Evolutionary conservation across 1,140 invertebrate species (phyloP).

Genomic region (Tetragnatha versicolor): DNA sequence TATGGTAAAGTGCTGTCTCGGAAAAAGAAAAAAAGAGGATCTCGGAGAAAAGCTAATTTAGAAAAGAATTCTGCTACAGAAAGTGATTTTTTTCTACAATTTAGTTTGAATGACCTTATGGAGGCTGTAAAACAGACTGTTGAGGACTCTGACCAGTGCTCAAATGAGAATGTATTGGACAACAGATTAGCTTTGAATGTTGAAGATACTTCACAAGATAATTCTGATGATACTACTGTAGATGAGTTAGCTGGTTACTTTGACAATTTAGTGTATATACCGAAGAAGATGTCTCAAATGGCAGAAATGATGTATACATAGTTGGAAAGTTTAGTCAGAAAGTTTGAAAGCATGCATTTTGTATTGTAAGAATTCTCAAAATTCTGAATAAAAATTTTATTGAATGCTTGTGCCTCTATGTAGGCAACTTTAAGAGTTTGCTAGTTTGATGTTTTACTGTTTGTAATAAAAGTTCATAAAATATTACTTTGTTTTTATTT

Average conservation of each 20-base stretch:
- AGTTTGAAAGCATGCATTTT: no score
- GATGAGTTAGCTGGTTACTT: slow-evolving; percentile 92
- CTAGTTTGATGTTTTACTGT: no score
- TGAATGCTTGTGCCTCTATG: no score
- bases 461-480: no score
- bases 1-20: background rate
- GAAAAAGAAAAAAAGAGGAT: slow-evolving; percentile 23
- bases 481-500: no score
- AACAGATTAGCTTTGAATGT: slow-evolving; percentile 24
- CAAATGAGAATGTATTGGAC: slow-evolving; percentile 18
- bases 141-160: background rate
- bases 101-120: slow-evolving; percentile 13
- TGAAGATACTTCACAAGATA: slow-evolving; percentile 66
- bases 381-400: no score
- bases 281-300: slow-evolving; percentile 95
- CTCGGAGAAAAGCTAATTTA: background rate
- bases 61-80: slow-evolving; percentile 18
- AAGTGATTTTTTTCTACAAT: background rate
- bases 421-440: no score
- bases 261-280: slow-evolving; percentile 91
- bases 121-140: slow-evolving; percentile 25
- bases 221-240: slow-evolving; percentile 75
- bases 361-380: no score
- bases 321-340: no score
- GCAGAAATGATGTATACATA: slow-evolving; percentile 97